A percentile compares a stretch with the other conserved stretches of the same genome.
Conservation (phyloP, 2,797 vertebrate species). For the Aselliscus stoliczkanus region DNA sequence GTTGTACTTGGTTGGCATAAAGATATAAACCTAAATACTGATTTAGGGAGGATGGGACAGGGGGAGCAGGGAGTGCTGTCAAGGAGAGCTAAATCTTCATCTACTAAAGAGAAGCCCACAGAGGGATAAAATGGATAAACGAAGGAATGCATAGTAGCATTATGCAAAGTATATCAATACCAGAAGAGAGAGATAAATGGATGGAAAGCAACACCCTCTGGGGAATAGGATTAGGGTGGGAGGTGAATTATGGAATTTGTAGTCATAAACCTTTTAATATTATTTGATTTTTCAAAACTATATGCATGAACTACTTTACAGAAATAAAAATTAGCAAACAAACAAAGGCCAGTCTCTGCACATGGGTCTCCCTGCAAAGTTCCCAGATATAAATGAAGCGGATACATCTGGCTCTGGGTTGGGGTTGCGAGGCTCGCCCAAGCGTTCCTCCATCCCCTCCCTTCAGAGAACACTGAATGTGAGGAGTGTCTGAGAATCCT, state of each 20-base stretch:
- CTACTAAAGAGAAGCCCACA: neutral
- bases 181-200: neutral
- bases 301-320: neutral
- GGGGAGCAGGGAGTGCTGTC: neutral
- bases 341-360: neutral
- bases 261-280: neutral
- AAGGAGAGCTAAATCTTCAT: neutral
- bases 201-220: neutral
- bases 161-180: neutral
- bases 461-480: neutral
- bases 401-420: neutral
- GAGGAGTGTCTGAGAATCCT: neutral
- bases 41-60: neutral
- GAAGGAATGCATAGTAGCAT: neutral
- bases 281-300: neutral
- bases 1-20: neutral
- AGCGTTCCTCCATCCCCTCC: neutral
- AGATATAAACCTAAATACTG: neutral
- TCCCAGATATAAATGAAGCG: neutral
- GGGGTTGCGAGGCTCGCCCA: neutral
- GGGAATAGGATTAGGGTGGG: neutral
- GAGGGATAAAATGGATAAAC: neutral
- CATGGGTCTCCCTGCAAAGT: neutral
- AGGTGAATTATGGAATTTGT: neutral
- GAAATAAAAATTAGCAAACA: neutral